Percentiles rank a stretch among this genome's conserved stretches.
Evolutionary conservation across 2,113 vertebrate genomes (phyloP).

Genomic region (Azemiops feae): DNA sequence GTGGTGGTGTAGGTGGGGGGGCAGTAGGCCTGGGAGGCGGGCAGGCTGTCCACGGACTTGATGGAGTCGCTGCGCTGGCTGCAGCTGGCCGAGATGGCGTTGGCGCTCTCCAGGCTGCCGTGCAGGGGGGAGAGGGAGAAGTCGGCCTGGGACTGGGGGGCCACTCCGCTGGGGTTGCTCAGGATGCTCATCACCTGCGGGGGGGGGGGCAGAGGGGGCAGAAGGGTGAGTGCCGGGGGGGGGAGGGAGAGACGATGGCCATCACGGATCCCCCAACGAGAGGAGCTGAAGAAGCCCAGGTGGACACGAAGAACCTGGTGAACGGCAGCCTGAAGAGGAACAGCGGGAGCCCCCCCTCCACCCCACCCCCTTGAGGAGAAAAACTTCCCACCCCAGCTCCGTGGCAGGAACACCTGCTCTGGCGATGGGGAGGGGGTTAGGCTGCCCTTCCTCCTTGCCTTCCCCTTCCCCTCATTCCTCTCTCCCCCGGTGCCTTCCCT

Average conservation of each 20-base stretch:
- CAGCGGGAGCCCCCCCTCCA: background rate
- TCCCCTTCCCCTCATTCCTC: too few relatives aligned
- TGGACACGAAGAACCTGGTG: background rate
- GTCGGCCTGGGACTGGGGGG: slow-evolving; percentile 92
- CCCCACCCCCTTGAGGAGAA: too few relatives aligned
- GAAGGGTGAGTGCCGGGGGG: background rate
- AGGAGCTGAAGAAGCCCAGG: background rate
- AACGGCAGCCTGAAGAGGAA: background rate
- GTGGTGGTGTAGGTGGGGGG: slow-evolving; percentile 97
- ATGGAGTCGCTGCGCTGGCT: slow-evolving; percentile 96
- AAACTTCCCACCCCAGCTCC: too few relatives aligned
- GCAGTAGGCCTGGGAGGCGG: slow-evolving; percentile 97
- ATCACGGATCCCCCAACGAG: background rate
- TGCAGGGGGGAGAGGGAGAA: slow-evolving; percentile 98
- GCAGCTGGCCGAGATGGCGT: slow-evolving; percentile 96
- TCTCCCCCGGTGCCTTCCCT: too few relatives aligned
- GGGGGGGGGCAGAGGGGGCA: background rate
- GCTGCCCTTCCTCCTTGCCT: background rate
- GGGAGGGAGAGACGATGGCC: too few relatives aligned
- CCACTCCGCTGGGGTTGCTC: slow-evolving; percentile 88
- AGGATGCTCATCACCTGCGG: slow-evolving; percentile 97
- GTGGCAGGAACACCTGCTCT: too few relatives aligned
- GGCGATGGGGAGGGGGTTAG: too few relatives aligned
- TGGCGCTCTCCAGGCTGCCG: slow-evolving; percentile 87
- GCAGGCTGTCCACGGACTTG: slow-evolving; percentile 94